Percentiles rank a stretch among this genome's conserved stretches.
phyloP scores from a whole-genome alignment of 1,140 invertebrate genomes.

The Halesus radiatus region DNA sequence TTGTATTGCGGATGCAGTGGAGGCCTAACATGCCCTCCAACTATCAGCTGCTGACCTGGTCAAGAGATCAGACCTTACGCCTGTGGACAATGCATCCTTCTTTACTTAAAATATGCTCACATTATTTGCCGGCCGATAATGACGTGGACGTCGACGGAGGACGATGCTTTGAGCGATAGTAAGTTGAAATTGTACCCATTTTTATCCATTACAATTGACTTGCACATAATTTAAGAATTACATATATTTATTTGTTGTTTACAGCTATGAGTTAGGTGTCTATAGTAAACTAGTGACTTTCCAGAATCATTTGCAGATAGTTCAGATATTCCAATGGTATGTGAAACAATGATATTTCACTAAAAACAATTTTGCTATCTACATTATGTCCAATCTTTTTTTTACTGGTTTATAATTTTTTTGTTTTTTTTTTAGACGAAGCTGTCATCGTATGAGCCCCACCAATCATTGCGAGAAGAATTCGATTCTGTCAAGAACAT shows the following conservation, averaged over 20 bases:
- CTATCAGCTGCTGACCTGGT: slow-evolving; percentile 95
- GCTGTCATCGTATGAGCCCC: slow-evolving; percentile 66
- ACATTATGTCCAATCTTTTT: neutral
- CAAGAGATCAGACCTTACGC: slow-evolving; percentile 91
- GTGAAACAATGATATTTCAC: slow-evolving; percentile 10
- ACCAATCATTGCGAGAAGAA: slow-evolving; percentile 84
- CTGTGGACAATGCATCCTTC: slow-evolving; percentile 91
- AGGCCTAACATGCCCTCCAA: slow-evolving; percentile 78
- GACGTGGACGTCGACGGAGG: slow-evolving; percentile 66
- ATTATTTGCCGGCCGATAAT: slow-evolving; percentile 70
- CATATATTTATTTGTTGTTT: slow-evolving; percentile 48
- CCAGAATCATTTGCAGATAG: slow-evolving; percentile 42
- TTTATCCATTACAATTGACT: neutral
- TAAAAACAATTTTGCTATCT: neutral
- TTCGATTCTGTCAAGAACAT: slow-evolving; percentile 85
- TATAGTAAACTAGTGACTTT: slow-evolving; percentile 63
- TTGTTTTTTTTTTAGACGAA: slow-evolving; percentile 54
- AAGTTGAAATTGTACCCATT: slow-evolving; percentile 51
- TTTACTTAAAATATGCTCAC: slow-evolving; percentile 80
- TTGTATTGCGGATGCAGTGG: slow-evolving; percentile 96
- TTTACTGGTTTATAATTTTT: slow-evolving; percentile 70
- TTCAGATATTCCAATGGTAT: slow-evolving; percentile 64
- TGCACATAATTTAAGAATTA: neutral
- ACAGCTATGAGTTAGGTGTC: slow-evolving; percentile 66
- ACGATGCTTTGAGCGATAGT: slow-evolving; percentile 67